Evolutionary conservation across 2,113 vertebrate genomes (phyloP).

Genomic region (Lampris megalopsis): DNA sequence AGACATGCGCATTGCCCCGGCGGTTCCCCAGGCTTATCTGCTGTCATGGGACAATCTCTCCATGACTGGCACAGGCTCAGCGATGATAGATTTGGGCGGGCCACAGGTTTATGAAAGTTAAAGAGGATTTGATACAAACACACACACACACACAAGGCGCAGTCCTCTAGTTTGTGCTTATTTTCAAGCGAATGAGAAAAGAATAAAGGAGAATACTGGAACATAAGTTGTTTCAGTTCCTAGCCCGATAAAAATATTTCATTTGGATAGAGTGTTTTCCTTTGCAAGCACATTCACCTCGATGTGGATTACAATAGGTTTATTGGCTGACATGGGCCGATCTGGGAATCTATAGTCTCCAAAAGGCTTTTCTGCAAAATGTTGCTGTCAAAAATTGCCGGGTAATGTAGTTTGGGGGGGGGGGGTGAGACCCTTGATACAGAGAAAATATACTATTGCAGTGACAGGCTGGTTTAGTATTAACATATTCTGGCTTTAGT

Average conservation of each 20-base stretch:
- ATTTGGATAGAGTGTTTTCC: too few relatives aligned
- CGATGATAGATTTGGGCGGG: constrained; percentile 41
- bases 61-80: constrained; percentile 29
- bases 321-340: too few relatives aligned
- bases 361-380: too few relatives aligned
- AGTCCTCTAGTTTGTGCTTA: not conserved
- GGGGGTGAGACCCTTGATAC: too few relatives aligned
- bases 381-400: too few relatives aligned
- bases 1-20: not conserved
- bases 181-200: not conserved
- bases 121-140: constrained; percentile 53
- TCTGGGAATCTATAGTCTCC: too few relatives aligned
- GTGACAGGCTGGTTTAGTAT: too few relatives aligned
- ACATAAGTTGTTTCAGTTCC: not conserved
- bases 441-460: too few relatives aligned
- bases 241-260: not conserved
- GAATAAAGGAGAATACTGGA: not conserved
- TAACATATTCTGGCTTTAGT: too few relatives aligned
- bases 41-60: constrained; percentile 33
- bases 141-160: not conserved
- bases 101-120: constrained; percentile 49
- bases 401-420: too few relatives aligned
- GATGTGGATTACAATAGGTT: too few relatives aligned
- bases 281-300: too few relatives aligned
- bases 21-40: constrained; percentile 45